Conservation (phyloP, 2,888 invertebrate species). For the Disparrhopalites patrizii region DNA sequence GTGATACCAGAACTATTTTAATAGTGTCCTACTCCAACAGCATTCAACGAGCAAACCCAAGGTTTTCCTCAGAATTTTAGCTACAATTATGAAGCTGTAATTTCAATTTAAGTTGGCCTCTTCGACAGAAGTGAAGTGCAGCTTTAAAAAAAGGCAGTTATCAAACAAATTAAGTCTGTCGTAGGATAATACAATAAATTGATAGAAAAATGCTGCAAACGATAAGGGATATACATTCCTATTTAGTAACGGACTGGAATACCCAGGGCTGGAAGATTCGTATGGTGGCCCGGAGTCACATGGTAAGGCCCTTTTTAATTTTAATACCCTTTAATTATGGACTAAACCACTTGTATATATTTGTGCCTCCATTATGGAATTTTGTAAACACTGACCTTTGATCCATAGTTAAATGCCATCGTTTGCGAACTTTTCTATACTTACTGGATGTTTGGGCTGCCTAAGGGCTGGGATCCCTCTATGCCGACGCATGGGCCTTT, state of each 20-base stretch:
- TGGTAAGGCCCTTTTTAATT: constrained; percentile 3
- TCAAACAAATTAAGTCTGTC: no score
- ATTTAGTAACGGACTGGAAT: constrained; percentile 21
- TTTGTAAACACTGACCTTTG: background rate
- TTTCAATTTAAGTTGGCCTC: no score
- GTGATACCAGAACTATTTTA: no score
- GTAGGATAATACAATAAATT: no score
- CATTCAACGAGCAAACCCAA: no score
- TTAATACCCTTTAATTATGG: background rate
- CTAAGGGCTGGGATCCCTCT: constrained; percentile 19
- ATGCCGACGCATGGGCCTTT: constrained; percentile 19
- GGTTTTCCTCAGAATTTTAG: no score
- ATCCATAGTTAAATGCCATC: constrained; percentile 10
- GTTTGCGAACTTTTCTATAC: constrained; percentile 9
- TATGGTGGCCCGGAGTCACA: constrained; percentile 16
- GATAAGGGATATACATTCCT: background rate
- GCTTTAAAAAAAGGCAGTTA: no score
- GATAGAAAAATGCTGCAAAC: constrained; percentile 17
- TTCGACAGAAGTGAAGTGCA: no score
- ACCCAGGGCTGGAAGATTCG: constrained; percentile 14
- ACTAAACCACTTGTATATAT: background rate
- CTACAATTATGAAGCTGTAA: no score
- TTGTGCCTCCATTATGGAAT: background rate
- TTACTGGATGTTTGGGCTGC: constrained; percentile 20
- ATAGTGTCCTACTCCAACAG: no score